Evolutionary conservation across 2,888 invertebrate genomes (phyloP).

Genomic region (Desoria tigrina): DNA sequence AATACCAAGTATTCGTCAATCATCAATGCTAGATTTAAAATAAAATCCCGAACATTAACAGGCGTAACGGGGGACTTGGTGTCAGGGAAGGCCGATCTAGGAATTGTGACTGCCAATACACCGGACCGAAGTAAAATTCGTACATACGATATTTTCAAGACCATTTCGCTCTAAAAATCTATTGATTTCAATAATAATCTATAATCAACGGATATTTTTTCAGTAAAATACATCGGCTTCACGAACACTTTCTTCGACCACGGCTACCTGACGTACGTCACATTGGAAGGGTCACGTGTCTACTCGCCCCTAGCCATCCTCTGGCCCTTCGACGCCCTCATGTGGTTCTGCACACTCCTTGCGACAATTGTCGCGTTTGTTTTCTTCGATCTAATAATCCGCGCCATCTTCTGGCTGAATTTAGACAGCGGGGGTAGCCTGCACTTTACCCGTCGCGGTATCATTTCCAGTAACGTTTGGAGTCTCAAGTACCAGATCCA

Average conservation of each 20-base stretch:
- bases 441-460: conserved; percentile 8
- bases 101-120: conserved; percentile 28
- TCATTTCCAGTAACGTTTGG: conserved; percentile 6
- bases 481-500: conserved; percentile 9
- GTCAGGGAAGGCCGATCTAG: conserved; percentile 31
- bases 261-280: conserved; percentile 42
- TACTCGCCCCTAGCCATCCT: conserved; percentile 24
- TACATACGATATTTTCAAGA: too few species aligned
- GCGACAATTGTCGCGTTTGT: conserved; percentile 24
- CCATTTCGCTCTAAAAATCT: too few species aligned
- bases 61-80: conserved; percentile 33
- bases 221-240: conserved; percentile 32
- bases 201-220: too few species aligned
- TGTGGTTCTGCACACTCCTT: conserved; percentile 19
- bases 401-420: conserved; percentile 3
- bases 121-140: conserved; percentile 27
- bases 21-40: too few species aligned
- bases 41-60: too few species aligned
- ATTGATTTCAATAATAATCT: too few species aligned
- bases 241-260: conserved; percentile 33
- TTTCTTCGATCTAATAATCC: conserved; percentile 23
- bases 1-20: too few species aligned
- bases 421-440: background rate
- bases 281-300: conserved; percentile 25
- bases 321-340: conserved; percentile 32